phyloP scores from a whole-genome alignment of 2,797 vertebrate genomes.

The Urocyon cinereoargenteus region DNA sequence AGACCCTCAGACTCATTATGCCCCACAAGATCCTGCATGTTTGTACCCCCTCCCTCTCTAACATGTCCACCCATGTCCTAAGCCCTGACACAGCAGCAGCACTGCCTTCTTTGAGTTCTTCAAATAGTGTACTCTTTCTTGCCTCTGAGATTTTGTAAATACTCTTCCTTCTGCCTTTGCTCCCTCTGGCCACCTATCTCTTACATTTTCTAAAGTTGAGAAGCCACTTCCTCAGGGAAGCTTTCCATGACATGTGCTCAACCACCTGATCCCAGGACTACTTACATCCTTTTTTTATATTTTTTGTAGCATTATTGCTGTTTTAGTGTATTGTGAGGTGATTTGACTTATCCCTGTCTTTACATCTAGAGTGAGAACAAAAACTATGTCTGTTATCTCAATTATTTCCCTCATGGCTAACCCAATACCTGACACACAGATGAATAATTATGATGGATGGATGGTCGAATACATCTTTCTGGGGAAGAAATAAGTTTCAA shows the following conservation, averaged over 20 bases:
- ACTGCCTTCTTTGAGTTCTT: neutral
- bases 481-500: neutral
- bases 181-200: neutral
- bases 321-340: neutral
- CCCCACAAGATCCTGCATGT: neutral
- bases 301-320: neutral
- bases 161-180: neutral
- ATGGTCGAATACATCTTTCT: neutral
- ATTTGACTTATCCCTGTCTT: neutral
- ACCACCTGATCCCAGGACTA: neutral
- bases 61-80: neutral
- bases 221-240: neutral
- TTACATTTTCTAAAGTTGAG: neutral
- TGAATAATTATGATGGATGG: neutral
- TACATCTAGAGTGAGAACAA: neutral
- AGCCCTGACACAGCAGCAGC: accelerated
- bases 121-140: neutral
- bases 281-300: neutral
- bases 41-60: neutral
- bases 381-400: neutral
- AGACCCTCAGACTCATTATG: neutral
- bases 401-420: neutral
- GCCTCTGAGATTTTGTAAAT: neutral
- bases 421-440: neutral
- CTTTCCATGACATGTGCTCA: neutral